phyloP scores from a whole-genome alignment of 2,888 invertebrate species.

The Escarpia spicata region DNA sequence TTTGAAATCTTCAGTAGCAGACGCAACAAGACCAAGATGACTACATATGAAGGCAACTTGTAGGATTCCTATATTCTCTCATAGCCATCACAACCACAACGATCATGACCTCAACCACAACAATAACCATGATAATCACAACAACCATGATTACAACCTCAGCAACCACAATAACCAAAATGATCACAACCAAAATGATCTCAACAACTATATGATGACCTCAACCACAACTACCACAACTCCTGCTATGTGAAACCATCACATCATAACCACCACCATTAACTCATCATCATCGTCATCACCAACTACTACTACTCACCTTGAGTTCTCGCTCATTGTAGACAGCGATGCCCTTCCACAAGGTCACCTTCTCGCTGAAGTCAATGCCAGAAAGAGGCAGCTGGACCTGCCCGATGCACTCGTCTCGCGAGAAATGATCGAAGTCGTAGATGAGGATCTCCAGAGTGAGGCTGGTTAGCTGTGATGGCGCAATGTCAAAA shows the following conservation, averaged over 20 bases:
- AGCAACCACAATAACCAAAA: not conserved
- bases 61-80: no score
- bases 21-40: not conserved
- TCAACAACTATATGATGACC: no score
- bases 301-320: conserved; percentile 27
- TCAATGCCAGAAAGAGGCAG: conserved; percentile 71
- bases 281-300: not conserved
- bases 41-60: not conserved
- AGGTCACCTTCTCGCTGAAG: conserved; percentile 32
- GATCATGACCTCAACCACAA: no score
- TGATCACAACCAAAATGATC: not conserved
- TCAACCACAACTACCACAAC: not conserved
- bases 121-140: no score
- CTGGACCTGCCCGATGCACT: conserved; percentile 67
- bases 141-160: not conserved
- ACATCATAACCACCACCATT: not conserved
- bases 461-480: conserved; percentile 63
- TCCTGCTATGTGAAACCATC: not conserved
- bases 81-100: no score
- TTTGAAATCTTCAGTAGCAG: not conserved
- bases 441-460: conserved; percentile 75
- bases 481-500: conserved; percentile 69
- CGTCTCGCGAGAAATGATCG: conserved; percentile 71
- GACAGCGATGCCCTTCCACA: conserved; percentile 38
- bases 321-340: conserved; percentile 34